Percentiles rank a stretch among this genome's conserved stretches.
These are phyloP conservation scores for Polydrusus tereticollis DNA, from an alignment of 2,888 invertebrate species.

Conservation along the genomic window DNA sequence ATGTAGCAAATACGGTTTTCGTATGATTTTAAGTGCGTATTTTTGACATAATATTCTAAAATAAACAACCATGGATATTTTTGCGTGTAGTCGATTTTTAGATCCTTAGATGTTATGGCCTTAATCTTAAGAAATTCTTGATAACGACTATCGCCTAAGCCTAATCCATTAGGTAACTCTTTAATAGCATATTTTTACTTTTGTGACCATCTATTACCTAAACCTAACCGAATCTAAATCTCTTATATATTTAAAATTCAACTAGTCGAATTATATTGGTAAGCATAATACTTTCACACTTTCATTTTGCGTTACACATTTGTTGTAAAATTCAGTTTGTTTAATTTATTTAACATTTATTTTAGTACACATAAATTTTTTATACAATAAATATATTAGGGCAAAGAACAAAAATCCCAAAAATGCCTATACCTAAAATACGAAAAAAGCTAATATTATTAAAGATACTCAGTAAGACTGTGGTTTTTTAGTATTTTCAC, in stretches of 20 bases:
- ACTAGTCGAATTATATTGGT: background rate
- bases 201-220: conserved; percentile 3
- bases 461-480: no score
- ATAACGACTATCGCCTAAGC: background rate
- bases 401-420: no score
- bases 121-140: background rate
- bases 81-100: no score
- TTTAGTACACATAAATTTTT: no score
- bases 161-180: background rate
- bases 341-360: conserved; percentile 4
- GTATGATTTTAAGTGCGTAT: no score
- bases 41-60: no score
- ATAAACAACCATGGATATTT: no score
- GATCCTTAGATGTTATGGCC: background rate
- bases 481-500: no score
- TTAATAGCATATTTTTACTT: background rate
- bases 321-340: background rate
- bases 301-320: conserved; percentile 20
- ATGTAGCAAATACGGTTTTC: no score
- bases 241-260: conserved; percentile 1
- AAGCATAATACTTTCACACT: conserved; percentile 34
- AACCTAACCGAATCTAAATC: conserved; percentile 7
- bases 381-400: no score
- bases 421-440: no score
- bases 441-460: no score